Evolutionary conservation across 2,113 vertebrate species (phyloP).

Genomic region (Eidolon helvum): DNA sequence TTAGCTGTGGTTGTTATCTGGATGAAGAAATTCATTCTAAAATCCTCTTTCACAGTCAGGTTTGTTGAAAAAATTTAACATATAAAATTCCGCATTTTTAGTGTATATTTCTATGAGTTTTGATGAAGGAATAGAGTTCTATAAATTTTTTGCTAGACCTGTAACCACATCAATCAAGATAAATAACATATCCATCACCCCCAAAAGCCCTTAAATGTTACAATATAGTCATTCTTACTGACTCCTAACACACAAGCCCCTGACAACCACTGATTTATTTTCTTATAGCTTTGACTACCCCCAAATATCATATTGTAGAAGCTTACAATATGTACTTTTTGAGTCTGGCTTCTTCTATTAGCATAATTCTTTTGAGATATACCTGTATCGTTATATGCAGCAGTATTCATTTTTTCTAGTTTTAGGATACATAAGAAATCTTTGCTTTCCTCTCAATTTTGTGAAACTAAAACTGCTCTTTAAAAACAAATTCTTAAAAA

Average conservation of each 20-base stretch:
- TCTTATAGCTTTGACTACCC: background rate
- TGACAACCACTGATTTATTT: background rate
- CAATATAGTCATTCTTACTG: background rate
- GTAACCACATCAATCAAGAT: background rate
- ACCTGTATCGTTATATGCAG: background rate
- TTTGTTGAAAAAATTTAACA: background rate
- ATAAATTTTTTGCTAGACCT: background rate
- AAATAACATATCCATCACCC: background rate
- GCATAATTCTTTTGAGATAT: background rate
- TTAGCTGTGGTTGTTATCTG: background rate
- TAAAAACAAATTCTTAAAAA: background rate
- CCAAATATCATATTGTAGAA: background rate
- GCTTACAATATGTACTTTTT: background rate
- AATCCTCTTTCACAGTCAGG: background rate
- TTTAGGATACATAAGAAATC: background rate
- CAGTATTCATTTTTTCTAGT: background rate
- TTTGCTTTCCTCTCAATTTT: background rate
- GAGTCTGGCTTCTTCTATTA: background rate
- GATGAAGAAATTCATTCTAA: background rate
- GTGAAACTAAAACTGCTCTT: background rate
- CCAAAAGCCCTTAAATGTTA: fast-evolving
- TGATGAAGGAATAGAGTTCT: background rate
- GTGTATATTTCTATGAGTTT: background rate
- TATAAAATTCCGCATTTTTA: background rate
- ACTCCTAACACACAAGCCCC: background rate